Base-by-base conservation (phyloP, 1,140 invertebrate genomes). In the Nautilus pompilius region DNA sequence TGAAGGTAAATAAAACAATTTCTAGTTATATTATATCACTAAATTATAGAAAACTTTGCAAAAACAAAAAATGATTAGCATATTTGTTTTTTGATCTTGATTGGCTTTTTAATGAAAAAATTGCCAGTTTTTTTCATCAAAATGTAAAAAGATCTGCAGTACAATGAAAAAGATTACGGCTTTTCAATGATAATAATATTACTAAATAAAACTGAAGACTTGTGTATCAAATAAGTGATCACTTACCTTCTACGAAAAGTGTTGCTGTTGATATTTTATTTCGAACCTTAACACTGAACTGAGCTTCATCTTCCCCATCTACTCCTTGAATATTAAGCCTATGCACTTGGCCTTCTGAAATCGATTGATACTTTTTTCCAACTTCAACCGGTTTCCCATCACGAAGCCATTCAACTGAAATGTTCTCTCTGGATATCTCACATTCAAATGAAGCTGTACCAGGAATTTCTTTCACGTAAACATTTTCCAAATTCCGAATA, bases 391-490 rank as follows among this genome's bases (percentile, higher is more conserved):
- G 66, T 58, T 77, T 71, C 26, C 68, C 69, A 55, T 75, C 73
- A 24, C 63, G 67, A 67, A 70, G n/a, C 81, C 81, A 83, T 59
- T 75, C 70, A 28, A 72, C 76, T 15, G 63, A 62, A 2, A 77
- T 63, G 57, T 76, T 66, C 24, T 72, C 63, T 56, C 75, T 77
- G 29, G 72, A 73, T 3, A 82, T 63, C 51, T 80, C 81, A 69
- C 77, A 80, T 60, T 81, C 80, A 72, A 83, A 82, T 30, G 69
- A 69, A 4, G 72, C 74, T 10, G 66, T 73, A 20, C 67, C 64
- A 24, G 81, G 81, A 26, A 81, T 70, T 56, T 76, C 71, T 17
- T 68, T 73, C 2, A 82, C 71, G 8, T 71, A 71, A 20, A 79
- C 60, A 59, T 81, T 73, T 26, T 76, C 68, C 0, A 82, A 68